phyloP scores from a whole-genome alignment of 35 echinoderm and acorn worm species.

The Acanthaster planci region DNA sequence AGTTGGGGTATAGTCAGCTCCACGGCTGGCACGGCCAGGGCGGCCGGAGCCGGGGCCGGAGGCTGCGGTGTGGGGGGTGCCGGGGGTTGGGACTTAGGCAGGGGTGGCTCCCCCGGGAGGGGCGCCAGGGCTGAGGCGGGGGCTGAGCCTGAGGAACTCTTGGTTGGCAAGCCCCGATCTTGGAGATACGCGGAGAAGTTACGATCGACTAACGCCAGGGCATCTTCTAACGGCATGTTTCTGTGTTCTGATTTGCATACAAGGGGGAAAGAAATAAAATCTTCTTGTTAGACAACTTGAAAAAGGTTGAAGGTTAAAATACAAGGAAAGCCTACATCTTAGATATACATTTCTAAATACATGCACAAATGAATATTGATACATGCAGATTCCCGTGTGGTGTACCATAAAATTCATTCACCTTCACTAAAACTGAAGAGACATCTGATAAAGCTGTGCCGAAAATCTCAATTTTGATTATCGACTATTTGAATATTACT shows the following conservation, averaged over 20 bases:
- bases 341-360: not conserved
- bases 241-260: constrained; percentile 85
- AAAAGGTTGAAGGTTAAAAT: not conserved
- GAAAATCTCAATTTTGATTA: no score
- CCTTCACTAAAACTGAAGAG: no score
- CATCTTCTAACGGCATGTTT: constrained; percentile 99
- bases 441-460: no score
- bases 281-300: not conserved
- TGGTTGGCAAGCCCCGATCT: constrained; percentile 68
- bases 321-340: not conserved
- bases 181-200: constrained; percentile 98
- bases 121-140: not conserved
- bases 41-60: not conserved
- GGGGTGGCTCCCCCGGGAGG: constrained; percentile 22
- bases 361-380: no score
- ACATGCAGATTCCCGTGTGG: no score
- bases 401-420: no score
- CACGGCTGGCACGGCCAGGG: constrained; percentile 10
- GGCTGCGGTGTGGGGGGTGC: not conserved
- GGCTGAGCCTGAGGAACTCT: constrained; percentile 9
- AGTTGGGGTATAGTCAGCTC: constrained; percentile 92
- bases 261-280: constrained; percentile 12
- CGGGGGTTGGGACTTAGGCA: not conserved
- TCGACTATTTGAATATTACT: no score
- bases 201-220: constrained; percentile 80